Conservation (phyloP, 2,888 invertebrate species). For the Agrenia bidenticulata region DNA sequence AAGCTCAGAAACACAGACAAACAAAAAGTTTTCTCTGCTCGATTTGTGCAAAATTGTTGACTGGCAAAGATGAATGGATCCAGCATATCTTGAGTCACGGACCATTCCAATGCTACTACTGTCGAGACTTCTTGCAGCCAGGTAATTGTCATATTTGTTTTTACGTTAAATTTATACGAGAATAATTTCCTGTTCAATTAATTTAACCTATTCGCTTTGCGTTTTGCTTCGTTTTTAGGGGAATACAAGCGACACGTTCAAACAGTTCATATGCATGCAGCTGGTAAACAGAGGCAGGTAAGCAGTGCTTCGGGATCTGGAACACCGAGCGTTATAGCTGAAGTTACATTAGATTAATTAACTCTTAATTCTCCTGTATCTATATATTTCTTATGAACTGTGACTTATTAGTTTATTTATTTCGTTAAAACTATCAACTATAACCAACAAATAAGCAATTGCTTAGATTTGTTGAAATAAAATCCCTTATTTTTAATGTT, state of each 20-base stretch:
- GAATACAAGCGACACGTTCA: slow-evolving; percentile 26
- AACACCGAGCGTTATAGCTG: not conserved
- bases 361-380: not conserved
- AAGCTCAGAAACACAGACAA: slow-evolving; percentile 22
- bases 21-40: slow-evolving; percentile 25
- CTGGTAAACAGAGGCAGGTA: not conserved
- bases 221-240: too few relatives aligned
- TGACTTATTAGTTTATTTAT: too few relatives aligned
- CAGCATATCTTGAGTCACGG: slow-evolving; percentile 28
- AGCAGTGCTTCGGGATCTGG: slow-evolving; percentile 1
- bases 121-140: slow-evolving; percentile 19
- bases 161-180: not conserved
- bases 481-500: too few relatives aligned
- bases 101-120: slow-evolving; percentile 26
- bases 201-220: too few relatives aligned
- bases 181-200: slow-evolving; percentile 3
- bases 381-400: too few relatives aligned
- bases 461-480: too few relatives aligned
- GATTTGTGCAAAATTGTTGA: slow-evolving; percentile 23
- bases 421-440: too few relatives aligned
- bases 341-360: slow-evolving; percentile 15
- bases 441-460: too few relatives aligned
- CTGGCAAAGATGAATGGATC: slow-evolving; percentile 23
- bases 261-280: slow-evolving; percentile 13
- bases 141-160: slow-evolving; percentile 3